These are phyloP conservation scores for Dolomedes plantarius DNA, from an alignment of 2,888 invertebrate species.

Conservation along the genomic window DNA sequence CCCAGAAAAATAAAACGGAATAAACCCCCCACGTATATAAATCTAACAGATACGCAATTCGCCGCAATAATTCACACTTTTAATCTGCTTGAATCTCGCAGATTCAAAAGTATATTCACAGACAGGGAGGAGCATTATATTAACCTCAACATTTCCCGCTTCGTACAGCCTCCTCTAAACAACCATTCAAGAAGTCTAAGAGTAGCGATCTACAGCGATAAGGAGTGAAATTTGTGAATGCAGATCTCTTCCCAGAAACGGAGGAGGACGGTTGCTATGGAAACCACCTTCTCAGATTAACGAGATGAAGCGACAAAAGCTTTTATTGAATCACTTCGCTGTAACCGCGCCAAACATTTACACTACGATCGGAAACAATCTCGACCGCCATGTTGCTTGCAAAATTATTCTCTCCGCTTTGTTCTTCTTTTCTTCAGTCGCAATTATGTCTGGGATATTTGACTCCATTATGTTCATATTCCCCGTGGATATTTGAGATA, in stretches of 20 bases:
- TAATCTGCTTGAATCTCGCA: neutral
- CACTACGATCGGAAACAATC: slow-evolving; percentile 46
- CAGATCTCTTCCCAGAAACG: slow-evolving; percentile 4
- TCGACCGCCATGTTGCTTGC: slow-evolving; percentile 28
- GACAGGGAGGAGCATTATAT: neutral
- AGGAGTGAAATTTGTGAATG: slow-evolving; percentile 28
- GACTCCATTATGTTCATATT: slow-evolving; percentile 12
- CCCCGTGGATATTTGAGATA: slow-evolving; percentile 14
- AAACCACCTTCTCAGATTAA: slow-evolving; percentile 56
- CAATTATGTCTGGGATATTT: slow-evolving; percentile 3
- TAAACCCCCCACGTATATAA: neutral
- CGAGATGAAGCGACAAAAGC: slow-evolving; percentile 65
- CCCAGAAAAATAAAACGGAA: neutral
- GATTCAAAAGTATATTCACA: neutral
- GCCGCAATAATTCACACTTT: neutral
- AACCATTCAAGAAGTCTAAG: neutral
- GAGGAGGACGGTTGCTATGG: slow-evolving; percentile 34
- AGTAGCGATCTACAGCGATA: neutral
- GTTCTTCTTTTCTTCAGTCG: neutral
- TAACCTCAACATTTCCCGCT: neutral
- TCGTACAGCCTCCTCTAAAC: neutral
- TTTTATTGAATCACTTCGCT: slow-evolving; percentile 66
- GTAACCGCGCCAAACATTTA: slow-evolving; percentile 59
- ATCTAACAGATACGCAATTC: neutral
- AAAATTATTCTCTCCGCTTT: neutral